phyloP scores from a whole-genome alignment of 2,797 vertebrate species.

The Sciaenops ocellatus region DNA sequence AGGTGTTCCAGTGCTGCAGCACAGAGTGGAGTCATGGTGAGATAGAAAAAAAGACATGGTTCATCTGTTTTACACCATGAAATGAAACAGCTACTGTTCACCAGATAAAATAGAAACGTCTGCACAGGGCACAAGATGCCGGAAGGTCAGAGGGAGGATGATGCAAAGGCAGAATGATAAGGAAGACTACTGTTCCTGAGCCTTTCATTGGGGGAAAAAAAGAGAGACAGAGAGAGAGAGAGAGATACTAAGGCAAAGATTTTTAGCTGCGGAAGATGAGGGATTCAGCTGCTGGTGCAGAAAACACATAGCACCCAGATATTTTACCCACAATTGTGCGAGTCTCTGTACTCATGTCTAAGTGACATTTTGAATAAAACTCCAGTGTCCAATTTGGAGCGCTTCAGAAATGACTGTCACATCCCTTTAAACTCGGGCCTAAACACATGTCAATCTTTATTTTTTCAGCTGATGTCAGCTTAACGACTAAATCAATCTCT shows the following conservation, averaged over 20 bases:
- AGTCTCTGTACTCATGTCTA: not conserved
- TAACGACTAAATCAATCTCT: conserved; percentile 62
- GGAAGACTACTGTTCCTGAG: not conserved
- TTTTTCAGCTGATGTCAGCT: conserved; percentile 68
- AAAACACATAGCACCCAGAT: not conserved
- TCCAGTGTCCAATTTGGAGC: not conserved
- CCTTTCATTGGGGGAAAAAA: not conserved
- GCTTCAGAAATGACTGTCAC: conserved; percentile 22
- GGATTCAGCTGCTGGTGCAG: not conserved
- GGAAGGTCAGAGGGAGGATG: conserved; percentile 3
- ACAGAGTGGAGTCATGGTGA: conserved; percentile 20
- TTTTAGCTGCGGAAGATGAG: not conserved
- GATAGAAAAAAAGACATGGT: conserved; percentile 44
- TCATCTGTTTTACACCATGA: conserved; percentile 23
- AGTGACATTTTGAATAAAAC: conserved; percentile 3
- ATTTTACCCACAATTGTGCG: not conserved
- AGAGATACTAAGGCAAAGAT: not conserved
- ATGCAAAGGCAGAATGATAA: conserved; percentile 3
- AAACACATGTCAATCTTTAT: conserved; percentile 57
- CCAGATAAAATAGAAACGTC: conserved; percentile 45
- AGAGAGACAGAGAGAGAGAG: not conserved
- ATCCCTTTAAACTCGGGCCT: conserved; percentile 16
- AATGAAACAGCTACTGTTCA: conserved; percentile 50
- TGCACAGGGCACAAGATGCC: conserved; percentile 6
- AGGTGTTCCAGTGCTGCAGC: conserved; percentile 58